These are phyloP conservation scores for Leptosomus discolor DNA, from an alignment of 2,113 vertebrate species.

Conservation along the genomic window DNA sequence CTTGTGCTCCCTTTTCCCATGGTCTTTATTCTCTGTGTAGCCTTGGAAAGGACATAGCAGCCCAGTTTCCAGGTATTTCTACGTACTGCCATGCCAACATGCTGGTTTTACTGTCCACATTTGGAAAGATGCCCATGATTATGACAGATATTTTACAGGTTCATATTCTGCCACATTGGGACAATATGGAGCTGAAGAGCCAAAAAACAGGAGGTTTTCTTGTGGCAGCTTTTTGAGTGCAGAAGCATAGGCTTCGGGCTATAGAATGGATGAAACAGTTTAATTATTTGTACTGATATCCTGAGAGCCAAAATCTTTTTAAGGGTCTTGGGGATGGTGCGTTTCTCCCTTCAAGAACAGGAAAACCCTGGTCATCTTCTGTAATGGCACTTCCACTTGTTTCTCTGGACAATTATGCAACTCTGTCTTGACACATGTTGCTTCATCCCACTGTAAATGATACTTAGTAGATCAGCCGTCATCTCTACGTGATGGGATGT, in stretches of 20 bases:
- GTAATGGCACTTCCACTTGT: background rate
- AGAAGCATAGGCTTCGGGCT: background rate
- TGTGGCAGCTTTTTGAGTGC: background rate
- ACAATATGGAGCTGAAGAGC: background rate
- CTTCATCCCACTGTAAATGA: background rate
- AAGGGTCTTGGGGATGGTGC: background rate
- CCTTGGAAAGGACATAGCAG: background rate
- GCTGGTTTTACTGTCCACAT: background rate
- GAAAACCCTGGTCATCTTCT: background rate
- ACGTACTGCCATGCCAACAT: accelerated
- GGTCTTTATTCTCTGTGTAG: background rate
- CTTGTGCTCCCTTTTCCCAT: background rate
- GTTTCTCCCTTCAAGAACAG: background rate
- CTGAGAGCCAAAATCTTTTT: background rate
- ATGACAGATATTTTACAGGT: background rate
- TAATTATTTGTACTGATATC: background rate
- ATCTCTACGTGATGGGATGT: background rate
- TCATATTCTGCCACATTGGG: background rate
- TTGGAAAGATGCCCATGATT: background rate
- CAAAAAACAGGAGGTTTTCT: background rate
- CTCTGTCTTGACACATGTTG: background rate
- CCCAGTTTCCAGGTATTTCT: background rate
- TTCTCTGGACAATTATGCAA: background rate
- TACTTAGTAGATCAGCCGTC: background rate
- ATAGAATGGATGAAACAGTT: background rate